A percentile compares a stretch with the other conserved stretches of the same genome.
phyloP scores from a whole-genome alignment of 1,140 invertebrate genomes.

The Hypothenemus hampei region DNA sequence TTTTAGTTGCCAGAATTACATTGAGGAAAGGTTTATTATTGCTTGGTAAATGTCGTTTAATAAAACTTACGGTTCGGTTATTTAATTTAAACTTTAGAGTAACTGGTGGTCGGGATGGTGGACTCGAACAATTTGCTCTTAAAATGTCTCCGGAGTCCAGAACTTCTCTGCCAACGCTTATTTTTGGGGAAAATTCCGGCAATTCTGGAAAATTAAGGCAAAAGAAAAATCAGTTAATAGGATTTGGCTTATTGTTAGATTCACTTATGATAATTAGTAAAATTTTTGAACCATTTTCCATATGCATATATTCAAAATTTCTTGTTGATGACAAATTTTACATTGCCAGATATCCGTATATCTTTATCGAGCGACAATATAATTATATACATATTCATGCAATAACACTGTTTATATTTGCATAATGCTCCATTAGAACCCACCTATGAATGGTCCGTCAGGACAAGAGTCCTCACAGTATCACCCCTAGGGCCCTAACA shows the following conservation, averaged over 20 bases:
- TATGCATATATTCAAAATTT: too few species aligned
- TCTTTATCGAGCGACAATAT: too few species aligned
- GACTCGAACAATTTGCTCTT: slow-evolving; percentile 67
- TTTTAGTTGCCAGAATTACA: not conserved
- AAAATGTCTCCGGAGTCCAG: slow-evolving; percentile 58
- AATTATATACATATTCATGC: too few species aligned
- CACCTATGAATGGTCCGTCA: too few species aligned
- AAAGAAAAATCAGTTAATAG: not conserved
- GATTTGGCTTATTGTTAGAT: not conserved
- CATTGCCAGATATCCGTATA: too few species aligned
- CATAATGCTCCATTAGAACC: not conserved
- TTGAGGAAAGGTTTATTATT: not conserved
- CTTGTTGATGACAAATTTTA: too few species aligned
- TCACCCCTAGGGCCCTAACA: too few species aligned
- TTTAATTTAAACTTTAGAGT: slow-evolving; percentile 70
- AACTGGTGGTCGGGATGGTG: slow-evolving; percentile 66
- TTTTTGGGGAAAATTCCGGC: slow-evolving; percentile 53
- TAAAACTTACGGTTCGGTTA: slow-evolving; percentile 58
- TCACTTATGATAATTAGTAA: not conserved
- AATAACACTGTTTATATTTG: not conserved
- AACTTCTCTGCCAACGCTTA: slow-evolving; percentile 44
- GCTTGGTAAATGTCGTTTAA: not conserved
- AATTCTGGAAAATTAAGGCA: slow-evolving; percentile 48
- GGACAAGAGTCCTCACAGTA: too few species aligned
- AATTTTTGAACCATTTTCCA: too few species aligned